Evolutionary conservation across 2,888 invertebrate genomes (phyloP).

Genomic region (Crossocerus cetratus): DNA sequence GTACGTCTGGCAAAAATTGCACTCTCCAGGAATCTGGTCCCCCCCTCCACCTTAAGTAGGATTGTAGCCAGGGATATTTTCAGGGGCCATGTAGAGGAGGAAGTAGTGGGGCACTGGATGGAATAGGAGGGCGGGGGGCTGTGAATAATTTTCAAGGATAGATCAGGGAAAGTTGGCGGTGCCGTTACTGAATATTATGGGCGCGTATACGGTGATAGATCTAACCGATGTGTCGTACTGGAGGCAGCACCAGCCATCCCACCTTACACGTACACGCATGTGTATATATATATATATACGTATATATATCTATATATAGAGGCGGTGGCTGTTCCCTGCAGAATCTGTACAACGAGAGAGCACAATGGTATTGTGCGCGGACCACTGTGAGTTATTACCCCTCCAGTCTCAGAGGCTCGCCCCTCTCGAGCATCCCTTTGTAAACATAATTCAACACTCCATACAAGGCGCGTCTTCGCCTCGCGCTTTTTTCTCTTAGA

Average conservation of each 20-base stretch:
- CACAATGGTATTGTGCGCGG: constrained; percentile 74
- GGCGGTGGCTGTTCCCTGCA: constrained; percentile 67
- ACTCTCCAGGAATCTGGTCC: no score
- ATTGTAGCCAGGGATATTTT: no score
- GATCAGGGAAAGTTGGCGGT: constrained; percentile 7
- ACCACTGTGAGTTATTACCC: constrained; percentile 74
- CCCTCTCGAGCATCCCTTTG: constrained; percentile 51
- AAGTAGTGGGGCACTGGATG: no score
- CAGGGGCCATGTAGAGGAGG: no score
- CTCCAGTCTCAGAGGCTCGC: constrained; percentile 64
- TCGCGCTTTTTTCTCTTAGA: constrained; percentile 54
- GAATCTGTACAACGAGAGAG: constrained; percentile 70
- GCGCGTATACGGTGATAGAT: constrained; percentile 28
- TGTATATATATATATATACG: constrained; percentile 18
- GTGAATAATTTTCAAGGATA: constrained; percentile 30
- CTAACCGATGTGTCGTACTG: not conserved
- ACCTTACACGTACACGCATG: constrained; percentile 14
- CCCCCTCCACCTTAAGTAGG: no score
- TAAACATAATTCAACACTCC: constrained; percentile 73
- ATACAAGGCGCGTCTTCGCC: constrained; percentile 50
- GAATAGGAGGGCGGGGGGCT: not conserved
- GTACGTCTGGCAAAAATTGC: no score
- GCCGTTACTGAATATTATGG: constrained; percentile 28
- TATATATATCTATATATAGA: constrained; percentile 21
- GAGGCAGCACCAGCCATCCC: no score